Conservation (phyloP, 2,113 vertebrate species). For the Cacatua alba region DNA sequence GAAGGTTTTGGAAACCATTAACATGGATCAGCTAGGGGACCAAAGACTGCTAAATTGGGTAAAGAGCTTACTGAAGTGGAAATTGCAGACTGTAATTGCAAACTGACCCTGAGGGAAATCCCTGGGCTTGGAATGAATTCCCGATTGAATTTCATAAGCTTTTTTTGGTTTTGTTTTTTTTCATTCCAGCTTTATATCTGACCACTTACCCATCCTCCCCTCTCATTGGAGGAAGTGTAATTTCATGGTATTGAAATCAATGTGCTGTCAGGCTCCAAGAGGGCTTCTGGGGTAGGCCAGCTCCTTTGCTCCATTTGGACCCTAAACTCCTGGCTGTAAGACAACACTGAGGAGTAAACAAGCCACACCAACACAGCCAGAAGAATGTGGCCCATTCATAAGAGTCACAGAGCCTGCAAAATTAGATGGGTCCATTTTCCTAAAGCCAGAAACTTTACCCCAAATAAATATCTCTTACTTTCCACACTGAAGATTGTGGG, state of each 20-base stretch:
- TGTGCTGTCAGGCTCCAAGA: neutral
- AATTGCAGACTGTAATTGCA: slow-evolving; percentile 44
- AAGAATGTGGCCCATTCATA: slow-evolving; percentile 35
- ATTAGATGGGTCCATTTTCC: neutral
- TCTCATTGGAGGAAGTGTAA: neutral
- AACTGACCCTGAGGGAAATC: slow-evolving; percentile 48
- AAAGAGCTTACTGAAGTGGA: slow-evolving; percentile 58
- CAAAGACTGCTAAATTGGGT: slow-evolving; percentile 36
- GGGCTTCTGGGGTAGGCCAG: neutral
- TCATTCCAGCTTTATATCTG: slow-evolving; percentile 1
- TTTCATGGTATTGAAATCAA: slow-evolving; percentile 25
- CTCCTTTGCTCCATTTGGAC: neutral
- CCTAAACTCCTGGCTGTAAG: neutral
- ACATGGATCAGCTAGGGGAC: slow-evolving; percentile 45
- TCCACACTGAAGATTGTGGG: neutral
- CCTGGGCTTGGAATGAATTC: neutral
- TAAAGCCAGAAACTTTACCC: neutral
- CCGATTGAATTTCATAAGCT: slow-evolving; percentile 13
- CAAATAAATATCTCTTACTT: neutral
- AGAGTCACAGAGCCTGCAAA: neutral
- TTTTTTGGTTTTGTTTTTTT: neutral
- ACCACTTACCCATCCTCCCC: neutral
- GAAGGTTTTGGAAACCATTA: slow-evolving; percentile 40
- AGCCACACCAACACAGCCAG: neutral
- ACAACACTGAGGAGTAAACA: neutral